Evolutionary conservation across 2,888 invertebrate species (phyloP), one percentile per base, ranked within the genome.

Genomic region (Nomada lathburiana): DNA sequence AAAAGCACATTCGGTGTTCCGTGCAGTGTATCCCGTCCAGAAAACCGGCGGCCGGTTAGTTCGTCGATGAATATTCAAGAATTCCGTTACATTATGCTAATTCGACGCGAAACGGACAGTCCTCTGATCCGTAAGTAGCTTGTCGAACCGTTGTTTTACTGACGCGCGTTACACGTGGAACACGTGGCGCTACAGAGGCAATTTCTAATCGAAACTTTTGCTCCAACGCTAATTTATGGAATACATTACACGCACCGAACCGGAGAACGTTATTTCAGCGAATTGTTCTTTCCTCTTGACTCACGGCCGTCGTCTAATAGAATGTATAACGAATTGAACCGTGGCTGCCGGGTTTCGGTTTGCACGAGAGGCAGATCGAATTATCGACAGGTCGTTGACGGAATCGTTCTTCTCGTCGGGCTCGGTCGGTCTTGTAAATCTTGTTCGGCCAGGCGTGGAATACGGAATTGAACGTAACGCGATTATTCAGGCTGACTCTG

Each of bases 21-120:
- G n/a, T 44, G 60, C 36, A 11, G 20, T 26, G 20, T 52, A 64
- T 77, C 68, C 50, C 62, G 63, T 50, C 68, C 67, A 60, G 80
- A 80, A 72, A 80, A 55, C 71, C 71, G 4, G 23, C 23, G 5
- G 52, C 29, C 64, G 29, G 36, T 71, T 29, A n/a, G 36, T 44
- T 5, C 73, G 20, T n/a, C 84, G 84, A 84, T 86, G 87, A 86
- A 86, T 86, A 86, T 86, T 84, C 81, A 86, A 57, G 62, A 47
- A 80, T 75, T 84, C 86, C 84, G 80, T 74, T 74, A 63, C 85
- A 62, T 86, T 85, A 85, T 84, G 85, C 64, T 85, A 85, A 85
- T 85, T 44, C 67, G 47, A 20, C 70, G 70, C 52, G 73, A 79
- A 75, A 60, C 80, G 80, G 80, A 67, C 80, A 80, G 80, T 57